Evolutionary conservation across 2,888 invertebrate species (phyloP).

Genomic region (Drosophila atripex): DNA sequence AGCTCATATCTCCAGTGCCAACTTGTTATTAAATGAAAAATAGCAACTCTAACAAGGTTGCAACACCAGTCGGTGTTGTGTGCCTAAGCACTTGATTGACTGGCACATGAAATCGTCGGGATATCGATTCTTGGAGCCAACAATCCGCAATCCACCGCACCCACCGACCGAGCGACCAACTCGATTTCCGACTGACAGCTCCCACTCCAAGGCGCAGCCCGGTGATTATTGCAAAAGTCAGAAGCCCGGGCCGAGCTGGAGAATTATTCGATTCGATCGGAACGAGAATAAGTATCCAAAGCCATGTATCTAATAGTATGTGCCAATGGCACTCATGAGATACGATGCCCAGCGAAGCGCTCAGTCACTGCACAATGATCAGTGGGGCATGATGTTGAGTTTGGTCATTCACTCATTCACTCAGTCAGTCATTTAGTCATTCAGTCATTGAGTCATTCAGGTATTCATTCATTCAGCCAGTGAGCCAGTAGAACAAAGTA

Average conservation of each 20-base stretch:
- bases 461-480: constrained; percentile 7
- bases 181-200: constrained; percentile 40
- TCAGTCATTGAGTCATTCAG: constrained; percentile 10
- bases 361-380: constrained; percentile 70
- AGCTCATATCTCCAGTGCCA: too few relatives aligned
- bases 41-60: constrained; percentile 14
- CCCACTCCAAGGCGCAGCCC: constrained; percentile 56
- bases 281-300: constrained; percentile 2
- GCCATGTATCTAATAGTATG: constrained; percentile 2
- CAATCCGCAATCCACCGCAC: constrained; percentile 15
- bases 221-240: constrained; percentile 45
- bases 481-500: constrained; percentile 49
- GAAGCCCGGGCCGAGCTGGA: constrained; percentile 20
- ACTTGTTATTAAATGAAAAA: neutral
- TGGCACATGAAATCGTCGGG: constrained; percentile 23
- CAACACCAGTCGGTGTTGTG: neutral
- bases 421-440: constrained; percentile 11
- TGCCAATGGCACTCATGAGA: constrained; percentile 37
- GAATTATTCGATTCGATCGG: neutral
- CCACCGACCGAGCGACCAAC: constrained; percentile 22
- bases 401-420: constrained; percentile 6
- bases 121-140: constrained; percentile 8
- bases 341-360: constrained; percentile 61
- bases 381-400: constrained; percentile 50
- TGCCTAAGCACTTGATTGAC: constrained; percentile 21